phyloP scores from a whole-genome alignment of 1,140 invertebrate species.

The Leguminivora glycinivorella region DNA sequence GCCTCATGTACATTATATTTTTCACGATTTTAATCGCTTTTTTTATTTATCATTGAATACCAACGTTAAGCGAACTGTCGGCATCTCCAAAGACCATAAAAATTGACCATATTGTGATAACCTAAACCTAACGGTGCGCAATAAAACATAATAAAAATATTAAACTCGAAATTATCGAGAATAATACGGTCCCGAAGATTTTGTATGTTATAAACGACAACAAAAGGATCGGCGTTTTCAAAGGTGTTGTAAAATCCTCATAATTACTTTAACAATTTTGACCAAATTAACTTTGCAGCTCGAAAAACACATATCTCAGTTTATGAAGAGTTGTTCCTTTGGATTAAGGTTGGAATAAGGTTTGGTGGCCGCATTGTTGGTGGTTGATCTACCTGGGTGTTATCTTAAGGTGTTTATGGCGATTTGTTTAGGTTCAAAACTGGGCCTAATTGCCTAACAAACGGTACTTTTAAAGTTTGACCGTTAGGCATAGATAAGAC shows the following conservation, averaged over 20 bases:
- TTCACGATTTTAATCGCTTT: too few relatives aligned
- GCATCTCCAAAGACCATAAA: not conserved
- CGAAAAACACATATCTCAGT: not conserved
- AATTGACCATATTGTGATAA: not conserved
- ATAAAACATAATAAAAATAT: conserved; percentile 39
- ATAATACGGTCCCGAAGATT: conserved; percentile 33
- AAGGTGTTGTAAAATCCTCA: conserved; percentile 43
- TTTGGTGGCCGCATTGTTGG: not conserved
- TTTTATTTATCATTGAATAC: not conserved
- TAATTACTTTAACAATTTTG: conserved; percentile 41
- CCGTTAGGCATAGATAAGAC: not conserved
- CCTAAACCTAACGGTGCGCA: conserved; percentile 37
- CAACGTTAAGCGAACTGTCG: not conserved
- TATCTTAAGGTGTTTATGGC: conserved; percentile 18
- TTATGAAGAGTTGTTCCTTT: not conserved
- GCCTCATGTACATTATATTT: too few relatives aligned
- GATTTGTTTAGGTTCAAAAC: conserved; percentile 20
- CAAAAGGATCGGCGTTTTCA: conserved; percentile 41
- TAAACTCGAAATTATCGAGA: conserved; percentile 28
- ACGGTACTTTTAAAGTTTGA: conserved; percentile 4
- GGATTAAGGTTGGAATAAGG: conserved; percentile 30
- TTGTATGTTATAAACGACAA: conserved; percentile 39
- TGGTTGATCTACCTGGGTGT: conserved; percentile 8
- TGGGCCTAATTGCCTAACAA: conserved; percentile 10
- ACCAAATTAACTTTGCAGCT: conserved; percentile 33